Base-by-base conservation (phyloP, 1,140 invertebrate genomes). In the Rhagoletis zephyria region DNA sequence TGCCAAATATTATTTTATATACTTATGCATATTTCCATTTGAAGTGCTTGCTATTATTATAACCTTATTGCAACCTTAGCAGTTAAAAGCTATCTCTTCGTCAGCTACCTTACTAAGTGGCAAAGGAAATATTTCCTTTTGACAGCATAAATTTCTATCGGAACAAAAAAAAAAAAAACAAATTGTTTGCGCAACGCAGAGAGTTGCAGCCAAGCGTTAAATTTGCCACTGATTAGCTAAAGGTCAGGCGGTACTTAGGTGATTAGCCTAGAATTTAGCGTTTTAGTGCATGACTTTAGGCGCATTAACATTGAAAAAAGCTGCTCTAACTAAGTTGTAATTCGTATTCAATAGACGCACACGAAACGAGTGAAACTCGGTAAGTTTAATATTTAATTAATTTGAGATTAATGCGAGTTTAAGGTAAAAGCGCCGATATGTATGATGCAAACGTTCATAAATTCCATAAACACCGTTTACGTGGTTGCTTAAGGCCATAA, bases 271-370 rank as follows among this genome's bases (percentile, higher is more conserved):
- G 7, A 67, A n/a, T 74, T 14, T 45, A 45, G 4, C 3, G 14
- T 74, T 74, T 74, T 48, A 74, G 40, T 74, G 67, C 42, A 48
- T 48, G 67, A 10, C 45, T 74, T 74, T 74, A 74, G 67, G 67
- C 67, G 40, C 14, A 16, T 1, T 3, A 16, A 4, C 1, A 12
- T 14, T 74, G 40, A 48, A 2, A 48, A 10, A 7, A 7, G 51
- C 14, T 45, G 0, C 3, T 16, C 1, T 45, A 74, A 5, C 45
- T 48, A 56, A 56, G 1, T 5, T 48, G 42, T 2, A 48, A 6
- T n/a, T 48, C 45, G 6, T 48, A 74, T 48, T 30, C 42, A 14
- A 14, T 4, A 4, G 40, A n/a, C 14, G 12, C 19, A 7, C 2
- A 42, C 19, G 7, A 30, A n/a, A 6, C n/a, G 12, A 74, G 14